phyloP scores from a whole-genome alignment of 2,113 vertebrate genomes.

The Grallaria varia region DNA sequence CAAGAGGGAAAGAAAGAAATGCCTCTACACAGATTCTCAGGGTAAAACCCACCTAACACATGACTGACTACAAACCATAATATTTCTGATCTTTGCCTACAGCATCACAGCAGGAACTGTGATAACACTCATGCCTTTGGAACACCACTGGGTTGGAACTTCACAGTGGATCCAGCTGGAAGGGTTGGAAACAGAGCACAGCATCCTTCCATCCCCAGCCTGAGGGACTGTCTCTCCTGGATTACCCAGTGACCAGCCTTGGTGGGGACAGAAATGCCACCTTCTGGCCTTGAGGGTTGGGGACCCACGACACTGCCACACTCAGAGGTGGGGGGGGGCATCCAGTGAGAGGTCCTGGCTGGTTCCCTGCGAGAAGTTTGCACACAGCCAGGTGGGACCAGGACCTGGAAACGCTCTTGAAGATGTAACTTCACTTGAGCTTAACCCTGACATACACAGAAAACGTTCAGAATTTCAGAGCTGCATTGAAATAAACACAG shows the following conservation, averaged over 20 bases:
- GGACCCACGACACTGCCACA: fast-evolving
- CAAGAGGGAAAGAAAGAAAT: background rate
- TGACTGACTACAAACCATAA: background rate
- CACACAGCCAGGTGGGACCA: background rate
- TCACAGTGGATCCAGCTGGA: background rate
- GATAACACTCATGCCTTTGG: background rate
- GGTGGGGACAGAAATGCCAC: background rate
- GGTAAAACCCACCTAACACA: background rate
- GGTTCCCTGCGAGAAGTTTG: background rate
- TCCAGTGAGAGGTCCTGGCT: background rate
- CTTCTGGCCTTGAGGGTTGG: background rate
- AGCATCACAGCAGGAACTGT: background rate
- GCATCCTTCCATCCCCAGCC: background rate
- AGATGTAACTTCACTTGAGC: fast-evolving
- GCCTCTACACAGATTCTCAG: background rate
- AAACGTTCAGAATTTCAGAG: background rate
- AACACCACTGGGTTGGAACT: background rate
- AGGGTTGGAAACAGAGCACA: background rate
- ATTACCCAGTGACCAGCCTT: background rate
- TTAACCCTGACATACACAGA: background rate
- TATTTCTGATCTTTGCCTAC: background rate
- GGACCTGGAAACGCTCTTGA: background rate
- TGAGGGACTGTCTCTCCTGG: background rate
- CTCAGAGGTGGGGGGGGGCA: background rate
- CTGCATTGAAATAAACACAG: background rate